phyloP scores from a whole-genome alignment of 2,888 invertebrate species.

The Clitarchus hookeri region DNA sequence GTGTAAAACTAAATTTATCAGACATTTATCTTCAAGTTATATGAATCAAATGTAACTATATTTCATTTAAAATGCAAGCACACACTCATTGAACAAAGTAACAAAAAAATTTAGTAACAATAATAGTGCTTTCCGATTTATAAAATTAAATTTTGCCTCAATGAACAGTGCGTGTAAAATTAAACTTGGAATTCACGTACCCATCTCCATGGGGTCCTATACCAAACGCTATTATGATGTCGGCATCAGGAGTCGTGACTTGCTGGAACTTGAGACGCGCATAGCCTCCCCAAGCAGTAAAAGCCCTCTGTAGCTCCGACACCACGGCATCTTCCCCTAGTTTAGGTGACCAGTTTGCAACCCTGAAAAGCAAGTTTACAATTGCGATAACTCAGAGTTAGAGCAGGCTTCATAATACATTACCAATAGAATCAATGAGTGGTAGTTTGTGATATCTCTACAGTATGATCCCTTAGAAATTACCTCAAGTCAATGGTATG shows the following conservation, averaged over 20 bases:
- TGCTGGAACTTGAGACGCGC: slow-evolving; percentile 63
- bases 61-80: slow-evolving; percentile 30
- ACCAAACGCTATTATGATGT: slow-evolving; percentile 76
- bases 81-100: neutral
- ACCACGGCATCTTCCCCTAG: slow-evolving; percentile 61
- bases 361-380: slow-evolving; percentile 54
- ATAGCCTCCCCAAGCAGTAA: slow-evolving; percentile 71
- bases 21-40: neutral
- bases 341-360: slow-evolving; percentile 70
- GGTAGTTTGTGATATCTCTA: too few species aligned
- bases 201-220: slow-evolving; percentile 71
- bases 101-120: slow-evolving; percentile 19
- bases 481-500: too few species aligned
- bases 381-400: too few species aligned
- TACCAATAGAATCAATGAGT: too few species aligned
- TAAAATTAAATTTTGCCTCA: neutral
- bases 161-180: neutral
- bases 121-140: neutral
- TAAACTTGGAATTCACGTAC: slow-evolving; percentile 53
- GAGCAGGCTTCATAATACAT: too few species aligned
- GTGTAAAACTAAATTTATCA: neutral
- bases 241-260: slow-evolving; percentile 60
- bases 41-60: too few species aligned
- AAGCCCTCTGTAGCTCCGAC: slow-evolving; percentile 63
- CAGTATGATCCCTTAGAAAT: too few species aligned